Base-by-base conservation (phyloP, 2,113 vertebrate genomes). In the Anolis carolinensis region DNA sequence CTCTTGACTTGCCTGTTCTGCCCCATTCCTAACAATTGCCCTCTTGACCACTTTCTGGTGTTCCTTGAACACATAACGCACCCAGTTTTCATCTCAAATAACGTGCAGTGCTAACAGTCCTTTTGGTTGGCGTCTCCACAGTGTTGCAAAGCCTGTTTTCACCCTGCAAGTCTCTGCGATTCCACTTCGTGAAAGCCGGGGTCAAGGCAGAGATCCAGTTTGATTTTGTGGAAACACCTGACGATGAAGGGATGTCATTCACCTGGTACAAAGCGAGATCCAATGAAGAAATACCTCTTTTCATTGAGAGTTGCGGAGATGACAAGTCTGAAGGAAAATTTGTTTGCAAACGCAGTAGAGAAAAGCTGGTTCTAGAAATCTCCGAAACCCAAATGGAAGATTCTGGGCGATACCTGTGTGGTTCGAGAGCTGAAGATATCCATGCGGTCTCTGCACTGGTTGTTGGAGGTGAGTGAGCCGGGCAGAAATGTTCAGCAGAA, bases 391-490 rank as follows among this genome's bases (percentile, higher is more conserved):
- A 59, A 9, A 59, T 1, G 23, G 52, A 59, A 1, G 81, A 82
- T 4, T 39, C 68, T 59, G 81, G 81, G 25, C 4, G 62, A 16
- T 83, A 83, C 30, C 30, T 73, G 20, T 83, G 70, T 50, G 81
- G 50, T 18, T 6, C 9, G 4, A 62, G 71, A 36, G 0, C 1
- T 39, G 8, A 1, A 18, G 20, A 72, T 3, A n/a, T 20, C 5
- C 25, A 8, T 30, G 8, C 6, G 18, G 81, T 23, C 21, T 62
- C 55, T 36, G 20, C 44, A 10, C 32, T 83, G 25, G 55, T 83
- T 44, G 81, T 83, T 62, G 81, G 81, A 83, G 81, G 81, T 83
- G 73, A 83, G 32, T 14, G 14, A 79, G 32, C 52, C 10, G 4
- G 30, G 76, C 27, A n/a, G 44, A 52, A 2, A 5, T 16, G 50